Evolutionary conservation across 23 tunicate species (phyloP).

Genomic region (Ascidia mentula): DNA sequence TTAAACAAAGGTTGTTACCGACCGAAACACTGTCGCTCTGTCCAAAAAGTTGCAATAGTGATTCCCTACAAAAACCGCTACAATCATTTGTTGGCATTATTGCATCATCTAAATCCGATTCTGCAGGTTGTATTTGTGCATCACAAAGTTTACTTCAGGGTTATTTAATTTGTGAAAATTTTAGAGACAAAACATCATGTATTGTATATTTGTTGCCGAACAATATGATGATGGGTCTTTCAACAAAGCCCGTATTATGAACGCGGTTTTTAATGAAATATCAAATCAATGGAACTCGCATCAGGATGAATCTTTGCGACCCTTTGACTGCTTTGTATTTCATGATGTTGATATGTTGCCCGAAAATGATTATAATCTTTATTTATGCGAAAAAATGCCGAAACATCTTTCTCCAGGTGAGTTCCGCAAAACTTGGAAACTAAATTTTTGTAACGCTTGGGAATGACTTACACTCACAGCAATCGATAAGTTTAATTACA

Average conservation of each 20-base stretch:
- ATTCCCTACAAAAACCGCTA: conserved; percentile 94
- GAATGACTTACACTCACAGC: no score
- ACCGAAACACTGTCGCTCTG: conserved; percentile 52
- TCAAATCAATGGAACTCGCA: conserved; percentile 18
- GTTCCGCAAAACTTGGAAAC: no score
- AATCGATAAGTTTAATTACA: conserved; percentile 96
- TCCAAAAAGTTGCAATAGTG: conserved; percentile 84
- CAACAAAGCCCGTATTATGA: conserved; percentile 96
- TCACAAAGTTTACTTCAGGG: not conserved
- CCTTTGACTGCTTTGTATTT: conserved; percentile 91
- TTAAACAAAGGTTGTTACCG: conserved; percentile 54
- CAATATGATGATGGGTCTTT: conserved; percentile 89
- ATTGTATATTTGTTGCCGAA: conserved; percentile 96
- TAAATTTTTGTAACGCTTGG: no score
- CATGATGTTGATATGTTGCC: conserved; percentile 98
- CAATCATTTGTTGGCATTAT: conserved; percentile 63
- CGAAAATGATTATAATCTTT: conserved; percentile 87
- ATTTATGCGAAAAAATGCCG: conserved; percentile 66
- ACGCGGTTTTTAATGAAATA: conserved; percentile 85
- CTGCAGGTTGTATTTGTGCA: conserved; percentile 45
- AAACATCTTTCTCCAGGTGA: conserved; percentile 89
- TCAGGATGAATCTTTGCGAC: not conserved
- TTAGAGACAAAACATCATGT: conserved; percentile 72
- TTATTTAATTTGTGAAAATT: not conserved
- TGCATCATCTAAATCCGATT: conserved; percentile 76